Conservation (phyloP, 1,140 invertebrate species). For the Drosophila lacertosa region DNA sequence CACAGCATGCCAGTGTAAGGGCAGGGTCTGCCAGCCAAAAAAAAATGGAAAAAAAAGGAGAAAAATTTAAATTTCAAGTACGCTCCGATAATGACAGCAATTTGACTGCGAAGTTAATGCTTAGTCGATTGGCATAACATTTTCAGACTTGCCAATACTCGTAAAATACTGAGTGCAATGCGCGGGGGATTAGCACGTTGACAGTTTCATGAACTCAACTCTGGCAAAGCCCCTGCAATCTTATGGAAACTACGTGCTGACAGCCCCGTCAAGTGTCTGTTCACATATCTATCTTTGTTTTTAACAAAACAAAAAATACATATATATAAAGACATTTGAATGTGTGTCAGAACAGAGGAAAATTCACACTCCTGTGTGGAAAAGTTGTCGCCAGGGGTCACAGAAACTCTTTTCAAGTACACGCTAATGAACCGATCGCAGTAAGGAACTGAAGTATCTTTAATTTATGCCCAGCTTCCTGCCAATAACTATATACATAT, state of each 20-base stretch:
- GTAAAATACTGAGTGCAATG: constrained; percentile 35
- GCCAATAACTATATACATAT: constrained; percentile 25
- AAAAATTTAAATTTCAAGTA: constrained; percentile 8
- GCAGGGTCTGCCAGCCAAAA: constrained; percentile 8
- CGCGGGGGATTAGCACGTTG: constrained; percentile 50
- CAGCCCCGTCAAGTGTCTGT: constrained; percentile 18
- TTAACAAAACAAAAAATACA: constrained; percentile 16
- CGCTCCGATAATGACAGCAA: constrained; percentile 33
- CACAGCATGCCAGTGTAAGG: constrained; percentile 44
- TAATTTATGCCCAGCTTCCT: constrained; percentile 68
- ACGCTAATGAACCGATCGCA: constrained; percentile 54
- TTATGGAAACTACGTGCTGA: constrained; percentile 59
- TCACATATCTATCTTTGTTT: constrained; percentile 40
- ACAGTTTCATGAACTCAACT: constrained; percentile 42
- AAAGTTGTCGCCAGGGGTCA: constrained; percentile 4
- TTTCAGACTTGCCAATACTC: constrained; percentile 10
- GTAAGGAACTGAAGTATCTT: constrained; percentile 33
- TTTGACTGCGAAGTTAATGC: constrained; percentile 39
- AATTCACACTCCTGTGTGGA: constrained; percentile 57
- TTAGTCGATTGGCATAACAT: constrained; percentile 31
- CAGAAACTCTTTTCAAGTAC: constrained; percentile 31
- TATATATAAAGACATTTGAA: no score
- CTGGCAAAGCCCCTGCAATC: constrained; percentile 22
- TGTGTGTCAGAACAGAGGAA: constrained; percentile 16
- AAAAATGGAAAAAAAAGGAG: no score